These are phyloP conservation scores for Dufourea novaeangliae DNA, from an alignment of 1,140 invertebrate genomes.

Conservation along the genomic window DNA sequence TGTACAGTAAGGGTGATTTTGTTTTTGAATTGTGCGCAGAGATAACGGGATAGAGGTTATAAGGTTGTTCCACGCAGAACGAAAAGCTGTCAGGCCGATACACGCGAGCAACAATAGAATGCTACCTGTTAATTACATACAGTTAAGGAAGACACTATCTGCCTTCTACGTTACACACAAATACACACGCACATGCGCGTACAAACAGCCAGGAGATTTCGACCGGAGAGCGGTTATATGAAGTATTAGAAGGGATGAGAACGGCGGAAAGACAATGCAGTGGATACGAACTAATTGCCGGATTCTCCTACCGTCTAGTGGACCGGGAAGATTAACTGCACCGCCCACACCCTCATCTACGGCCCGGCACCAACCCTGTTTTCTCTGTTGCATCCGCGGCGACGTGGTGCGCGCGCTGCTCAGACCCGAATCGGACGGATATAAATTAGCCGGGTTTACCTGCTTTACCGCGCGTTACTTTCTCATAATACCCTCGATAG, in stretches of 20 bases:
- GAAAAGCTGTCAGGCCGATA: background rate
- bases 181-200: no score
- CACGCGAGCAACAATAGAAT: background rate
- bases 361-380: conserved; percentile 51
- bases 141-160: conserved; percentile 59
- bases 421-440: conserved; percentile 31
- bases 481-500: conserved; percentile 40
- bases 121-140: conserved; percentile 59
- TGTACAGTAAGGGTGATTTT: no score
- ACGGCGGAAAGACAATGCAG: conserved; percentile 73
- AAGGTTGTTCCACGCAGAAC: background rate
- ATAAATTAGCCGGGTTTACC: conserved; percentile 60
- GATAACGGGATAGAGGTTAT: background rate
- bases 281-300: conserved; percentile 78
- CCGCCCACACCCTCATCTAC: conserved; percentile 34
- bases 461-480: conserved; percentile 37
- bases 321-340: conserved; percentile 78
- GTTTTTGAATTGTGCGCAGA: background rate
- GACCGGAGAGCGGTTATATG: conserved; percentile 56
- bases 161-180: conserved; percentile 50
- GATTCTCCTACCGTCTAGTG: conserved; percentile 76
- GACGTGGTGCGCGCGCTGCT: background rate
- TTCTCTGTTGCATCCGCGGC: conserved; percentile 26
- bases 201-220: conserved; percentile 55
- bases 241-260: conserved; percentile 63